These are phyloP conservation scores for Scopus umbretta DNA, from an alignment of 2,113 vertebrate genomes.

Conservation along the genomic window DNA sequence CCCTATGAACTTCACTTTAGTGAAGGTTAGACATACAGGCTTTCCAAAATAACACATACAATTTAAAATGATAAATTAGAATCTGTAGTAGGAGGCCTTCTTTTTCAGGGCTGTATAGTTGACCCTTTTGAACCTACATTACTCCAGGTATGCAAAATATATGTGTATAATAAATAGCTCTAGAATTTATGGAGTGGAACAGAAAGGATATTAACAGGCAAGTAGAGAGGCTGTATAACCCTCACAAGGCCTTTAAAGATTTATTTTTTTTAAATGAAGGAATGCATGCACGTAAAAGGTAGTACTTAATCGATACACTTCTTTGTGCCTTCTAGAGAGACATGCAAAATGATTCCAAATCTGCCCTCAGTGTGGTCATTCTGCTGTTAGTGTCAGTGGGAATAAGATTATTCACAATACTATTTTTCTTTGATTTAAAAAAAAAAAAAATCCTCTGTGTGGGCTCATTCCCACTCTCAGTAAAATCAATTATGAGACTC, in stretches of 20 bases:
- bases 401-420: neutral
- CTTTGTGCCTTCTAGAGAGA: conserved; percentile 40
- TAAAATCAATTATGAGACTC: conserved; percentile 48
- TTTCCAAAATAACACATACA: conserved; percentile 39
- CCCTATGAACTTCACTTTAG: conserved; percentile 40
- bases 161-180: conserved; percentile 69
- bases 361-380: conserved; percentile 49
- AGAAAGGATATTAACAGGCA: conserved; percentile 69
- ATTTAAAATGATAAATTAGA: conserved; percentile 59
- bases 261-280: conserved; percentile 63
- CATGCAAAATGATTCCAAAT: neutral
- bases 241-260: conserved; percentile 68
- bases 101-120: conserved; percentile 59
- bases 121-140: conserved; percentile 63
- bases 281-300: conserved; percentile 57
- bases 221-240: conserved; percentile 63
- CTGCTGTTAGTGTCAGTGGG: neutral
- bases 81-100: conserved; percentile 49
- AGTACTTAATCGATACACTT: conserved; percentile 39
- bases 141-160: conserved; percentile 69
- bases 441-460: conserved; percentile 29
- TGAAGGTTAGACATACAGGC: conserved; percentile 44
- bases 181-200: conserved; percentile 69
- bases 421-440: neutral
- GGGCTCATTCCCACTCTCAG: conserved; percentile 50